Percentiles rank a stretch among this genome's conserved stretches.
Conservation (phyloP, 92 coral and sea anemone genomes). For the Chrysogorgia sp. region DNA sequence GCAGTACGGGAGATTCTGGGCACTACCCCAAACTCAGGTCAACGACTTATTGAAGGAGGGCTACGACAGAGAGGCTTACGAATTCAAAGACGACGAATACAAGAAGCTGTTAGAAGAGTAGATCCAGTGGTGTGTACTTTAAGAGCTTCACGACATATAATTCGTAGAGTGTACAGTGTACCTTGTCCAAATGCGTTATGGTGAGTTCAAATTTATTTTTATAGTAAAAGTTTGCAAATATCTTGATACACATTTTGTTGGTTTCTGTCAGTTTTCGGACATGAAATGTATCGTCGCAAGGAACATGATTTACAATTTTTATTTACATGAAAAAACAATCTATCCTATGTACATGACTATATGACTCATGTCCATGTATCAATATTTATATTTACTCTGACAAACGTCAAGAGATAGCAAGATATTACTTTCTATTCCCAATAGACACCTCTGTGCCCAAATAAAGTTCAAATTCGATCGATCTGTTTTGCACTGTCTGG, state of each 20-base stretch:
- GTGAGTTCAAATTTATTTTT: neutral
- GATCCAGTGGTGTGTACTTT: conserved; percentile 12
- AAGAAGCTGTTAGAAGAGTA: neutral
- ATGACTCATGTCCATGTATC: neutral
- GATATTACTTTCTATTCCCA: too few species aligned
- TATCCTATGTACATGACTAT: neutral
- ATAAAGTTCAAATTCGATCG: too few species aligned
- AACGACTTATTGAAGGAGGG: conserved; percentile 4
- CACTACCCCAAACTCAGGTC: neutral
- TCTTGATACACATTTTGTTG: neutral
- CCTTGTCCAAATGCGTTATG: conserved; percentile 51
- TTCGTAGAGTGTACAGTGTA: conserved; percentile 31
- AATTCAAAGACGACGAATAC: conserved; percentile 13
- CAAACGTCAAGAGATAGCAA: too few species aligned
- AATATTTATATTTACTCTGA: too few species aligned
- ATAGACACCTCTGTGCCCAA: too few species aligned
- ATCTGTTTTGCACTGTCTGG: too few species aligned
- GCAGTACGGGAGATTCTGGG: neutral
- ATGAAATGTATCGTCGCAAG: neutral
- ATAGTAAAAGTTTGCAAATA: neutral
- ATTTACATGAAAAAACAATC: neutral
- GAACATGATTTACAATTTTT: too few species aligned
- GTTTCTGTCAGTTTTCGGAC: neutral
- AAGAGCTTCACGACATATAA: conserved; percentile 31
- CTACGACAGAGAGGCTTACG: neutral